Evolutionary conservation across 1,140 invertebrate species (phyloP), one percentile per base, ranked within the genome.

Genomic region (Colletes gigas): DNA sequence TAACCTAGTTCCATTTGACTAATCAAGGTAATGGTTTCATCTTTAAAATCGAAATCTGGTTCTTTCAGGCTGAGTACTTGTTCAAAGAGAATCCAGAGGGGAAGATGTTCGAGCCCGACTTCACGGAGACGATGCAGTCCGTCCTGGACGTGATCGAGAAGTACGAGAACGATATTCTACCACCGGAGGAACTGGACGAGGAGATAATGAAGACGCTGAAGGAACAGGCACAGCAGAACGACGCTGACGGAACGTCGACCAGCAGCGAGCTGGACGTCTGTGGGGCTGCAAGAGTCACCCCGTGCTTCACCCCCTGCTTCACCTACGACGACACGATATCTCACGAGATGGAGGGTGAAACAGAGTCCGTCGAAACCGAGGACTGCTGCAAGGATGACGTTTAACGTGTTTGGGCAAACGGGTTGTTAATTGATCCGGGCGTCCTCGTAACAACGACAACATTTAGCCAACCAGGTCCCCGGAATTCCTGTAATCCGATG

Each of bases 71-170:
- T 0, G 94, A 95, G 88, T 94, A 94, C 82, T 83, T 95, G 19
- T 94, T 95, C 85, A 94, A 93, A 79, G 85, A 94, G 73, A 95
- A 95, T 88, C 94, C 94, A 7, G 93, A 91, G 69, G 94, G 94
- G 0, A 94, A 93, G 88, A 94, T 94, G 93, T 91, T 94, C 52
- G 92, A 94, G 74, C 94, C 94, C 6, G 94, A 94, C 68, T 94
- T 93, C 54, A 94, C 83, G 10, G 76, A 85, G 21, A 83, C 69
- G 41, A 85, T 88, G 84, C 80, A 60, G 54, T 78, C 80, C 68
- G 76, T 87, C 0, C 19, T 90, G 15, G 81, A 86, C 15, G 59
- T 57, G 41, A 88, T 91, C 15, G 76, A 82, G 30, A 30, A 73
- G 9, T 71, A 87, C 8, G 78, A 81, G 41, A 63, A 54, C 8